Conservation (phyloP, 2,797 vertebrate genomes). For the Caiman crocodilus region DNA sequence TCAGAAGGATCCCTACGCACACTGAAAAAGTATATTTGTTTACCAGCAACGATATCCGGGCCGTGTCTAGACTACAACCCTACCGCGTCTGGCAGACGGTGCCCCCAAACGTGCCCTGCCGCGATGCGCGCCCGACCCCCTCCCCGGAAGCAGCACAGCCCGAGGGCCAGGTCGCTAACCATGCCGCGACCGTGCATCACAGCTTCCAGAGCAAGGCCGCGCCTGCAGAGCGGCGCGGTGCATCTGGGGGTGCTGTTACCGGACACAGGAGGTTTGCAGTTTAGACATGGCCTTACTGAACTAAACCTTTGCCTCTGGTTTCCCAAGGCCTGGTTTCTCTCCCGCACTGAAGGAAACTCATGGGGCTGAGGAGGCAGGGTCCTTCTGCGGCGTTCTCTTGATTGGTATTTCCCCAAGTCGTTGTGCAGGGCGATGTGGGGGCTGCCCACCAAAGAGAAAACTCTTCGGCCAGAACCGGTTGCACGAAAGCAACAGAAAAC, state of each 20-base stretch:
- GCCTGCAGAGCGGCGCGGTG: no score
- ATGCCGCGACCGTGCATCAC: no score
- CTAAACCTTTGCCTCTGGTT: neutral
- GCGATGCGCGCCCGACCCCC: no score
- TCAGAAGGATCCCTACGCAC: no score
- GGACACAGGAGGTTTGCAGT: no score
- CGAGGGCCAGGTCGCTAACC: no score
- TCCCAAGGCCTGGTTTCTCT: neutral
- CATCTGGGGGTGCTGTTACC: no score
- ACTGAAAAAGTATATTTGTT: accelerated
- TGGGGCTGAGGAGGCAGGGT: neutral
- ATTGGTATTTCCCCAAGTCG: neutral
- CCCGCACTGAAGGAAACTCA: neutral
- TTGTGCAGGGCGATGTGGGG: accelerated
- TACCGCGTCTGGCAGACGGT: no score
- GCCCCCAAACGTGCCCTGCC: no score
- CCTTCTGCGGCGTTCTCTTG: neutral
- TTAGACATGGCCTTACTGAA: neutral
- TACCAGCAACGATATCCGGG: accelerated
- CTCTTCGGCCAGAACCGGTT: neutral
- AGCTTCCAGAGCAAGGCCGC: no score
- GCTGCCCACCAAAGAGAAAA: neutral
- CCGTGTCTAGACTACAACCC: no score
- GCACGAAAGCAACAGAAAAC: neutral
- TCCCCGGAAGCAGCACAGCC: no score